These are phyloP conservation scores for Sycophila sp. DNA, from an alignment of 1,140 invertebrate species.

Conservation along the genomic window DNA sequence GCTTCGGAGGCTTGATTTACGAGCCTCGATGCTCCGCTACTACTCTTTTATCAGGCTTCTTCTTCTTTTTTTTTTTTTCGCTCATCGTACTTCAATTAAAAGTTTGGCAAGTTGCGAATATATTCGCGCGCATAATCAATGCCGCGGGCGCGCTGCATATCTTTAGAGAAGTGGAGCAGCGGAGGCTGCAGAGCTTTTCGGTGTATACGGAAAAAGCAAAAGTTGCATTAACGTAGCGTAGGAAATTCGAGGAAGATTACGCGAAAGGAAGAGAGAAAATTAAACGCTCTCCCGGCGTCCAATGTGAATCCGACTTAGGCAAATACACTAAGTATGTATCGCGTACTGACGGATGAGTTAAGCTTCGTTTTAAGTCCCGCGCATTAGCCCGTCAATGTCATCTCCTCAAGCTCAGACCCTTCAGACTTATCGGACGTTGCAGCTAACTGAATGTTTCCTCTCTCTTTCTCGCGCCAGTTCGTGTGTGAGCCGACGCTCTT, in stretches of 20 bases:
- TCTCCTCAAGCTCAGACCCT: constrained; percentile 63
- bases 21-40: no score
- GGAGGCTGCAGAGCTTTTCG: not conserved
- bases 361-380: constrained; percentile 63
- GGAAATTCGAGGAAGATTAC: constrained; percentile 19
- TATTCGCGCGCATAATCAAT: not conserved
- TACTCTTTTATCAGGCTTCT: no score
- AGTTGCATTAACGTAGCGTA: not conserved
- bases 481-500: not conserved
- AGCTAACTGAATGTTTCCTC: constrained; percentile 42
- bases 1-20: not conserved
- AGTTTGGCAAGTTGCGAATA: no score
- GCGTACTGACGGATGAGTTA: constrained; percentile 65
- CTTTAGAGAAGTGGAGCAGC: no score
- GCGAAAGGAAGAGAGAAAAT: constrained; percentile 24
- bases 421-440: constrained; percentile 64
- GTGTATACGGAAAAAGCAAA: not conserved
- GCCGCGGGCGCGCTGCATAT: not conserved
- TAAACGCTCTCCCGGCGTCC: constrained; percentile 20
- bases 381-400: constrained; percentile 66
- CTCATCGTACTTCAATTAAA: no score
- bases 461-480: constrained; percentile 23
- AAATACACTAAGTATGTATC: constrained; percentile 61
- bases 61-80: no score
- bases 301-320: constrained; percentile 40